Evolutionary conservation across 1,140 invertebrate genomes (phyloP).

Genomic region (Brachionus rotundiformis): DNA sequence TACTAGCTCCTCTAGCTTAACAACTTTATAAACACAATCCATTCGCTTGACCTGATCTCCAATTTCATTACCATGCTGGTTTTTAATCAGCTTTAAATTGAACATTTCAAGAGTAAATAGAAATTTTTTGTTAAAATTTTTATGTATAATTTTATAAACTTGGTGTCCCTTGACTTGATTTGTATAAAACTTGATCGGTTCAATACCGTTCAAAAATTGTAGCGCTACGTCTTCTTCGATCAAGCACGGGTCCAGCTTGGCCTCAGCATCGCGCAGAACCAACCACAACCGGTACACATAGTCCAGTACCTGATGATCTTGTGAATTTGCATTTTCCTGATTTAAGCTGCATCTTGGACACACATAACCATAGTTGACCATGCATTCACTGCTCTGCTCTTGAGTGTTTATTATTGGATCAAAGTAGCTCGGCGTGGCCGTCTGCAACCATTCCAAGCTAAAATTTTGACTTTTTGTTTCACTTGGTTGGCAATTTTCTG

Average conservation of each 20-base stretch:
- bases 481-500: neutral
- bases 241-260: neutral
- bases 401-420: neutral
- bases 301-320: neutral
- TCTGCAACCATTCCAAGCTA: constrained; percentile 14
- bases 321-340: neutral
- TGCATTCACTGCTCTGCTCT: neutral
- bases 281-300: constrained; percentile 32
- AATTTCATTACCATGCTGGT: neutral
- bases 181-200: constrained; percentile 17
- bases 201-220: constrained; percentile 22
- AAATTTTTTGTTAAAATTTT: constrained; percentile 34
- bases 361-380: neutral
- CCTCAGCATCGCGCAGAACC: neutral
- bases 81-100: neutral
- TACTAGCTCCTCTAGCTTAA: neutral
- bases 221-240: neutral
- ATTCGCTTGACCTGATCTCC: neutral
- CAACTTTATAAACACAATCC: neutral
- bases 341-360: neutral
- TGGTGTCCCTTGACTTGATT: neutral
- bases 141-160: neutral
- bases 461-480: neutral
- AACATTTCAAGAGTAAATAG: neutral
- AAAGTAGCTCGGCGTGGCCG: neutral